Evolutionary conservation across 2,888 invertebrate genomes (phyloP).

Genomic region (Agapostemon virescens): DNA sequence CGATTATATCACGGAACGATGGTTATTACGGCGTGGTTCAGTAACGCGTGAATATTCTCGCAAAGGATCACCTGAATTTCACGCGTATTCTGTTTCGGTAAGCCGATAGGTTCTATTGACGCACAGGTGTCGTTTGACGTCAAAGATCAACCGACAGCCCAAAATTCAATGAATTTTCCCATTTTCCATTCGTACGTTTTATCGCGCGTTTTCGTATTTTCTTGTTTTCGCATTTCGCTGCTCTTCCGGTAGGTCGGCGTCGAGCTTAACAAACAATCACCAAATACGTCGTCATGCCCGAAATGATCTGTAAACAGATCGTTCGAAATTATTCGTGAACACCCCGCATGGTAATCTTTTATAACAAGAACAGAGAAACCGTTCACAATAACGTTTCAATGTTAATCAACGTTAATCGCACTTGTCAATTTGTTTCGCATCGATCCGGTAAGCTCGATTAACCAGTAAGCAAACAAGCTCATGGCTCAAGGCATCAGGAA

Average conservation of each 20-base stretch:
- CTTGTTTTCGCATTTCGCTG: not conserved
- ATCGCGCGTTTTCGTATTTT: no score
- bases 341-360: not conserved
- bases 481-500: no score
- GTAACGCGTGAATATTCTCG: not conserved
- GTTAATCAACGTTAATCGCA: not conserved
- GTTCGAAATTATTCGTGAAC: constrained; percentile 5
- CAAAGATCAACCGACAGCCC: constrained; percentile 35
- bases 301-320: constrained; percentile 63
- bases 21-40: not conserved
- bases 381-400: not conserved
- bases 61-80: constrained; percentile 41
- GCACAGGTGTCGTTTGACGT: constrained; percentile 17
- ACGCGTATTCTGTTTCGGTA: constrained; percentile 48
- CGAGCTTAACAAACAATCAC: constrained; percentile 61
- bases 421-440: no score
- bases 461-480: no score
- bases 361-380: not conserved
- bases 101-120: not conserved
- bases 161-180: not conserved
- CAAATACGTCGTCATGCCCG: constrained; percentile 69
- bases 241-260: not conserved
- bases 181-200: not conserved
- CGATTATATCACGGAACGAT: not conserved
- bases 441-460: no score